Base-by-base conservation (phyloP, 2,888 invertebrate genomes). In the Phyllotreta cruciferae region DNA sequence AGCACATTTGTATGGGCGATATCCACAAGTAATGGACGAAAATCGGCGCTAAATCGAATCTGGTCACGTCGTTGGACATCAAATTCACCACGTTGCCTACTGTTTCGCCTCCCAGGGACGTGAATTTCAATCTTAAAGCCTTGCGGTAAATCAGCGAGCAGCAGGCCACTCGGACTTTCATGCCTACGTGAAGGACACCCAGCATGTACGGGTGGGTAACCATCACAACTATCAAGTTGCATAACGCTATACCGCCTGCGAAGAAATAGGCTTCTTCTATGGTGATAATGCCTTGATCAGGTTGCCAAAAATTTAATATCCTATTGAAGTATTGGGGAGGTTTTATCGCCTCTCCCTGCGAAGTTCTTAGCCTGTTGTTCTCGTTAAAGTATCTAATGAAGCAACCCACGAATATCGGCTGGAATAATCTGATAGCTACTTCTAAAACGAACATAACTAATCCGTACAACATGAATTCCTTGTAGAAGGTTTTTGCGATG, bases 121-220 rank as follows among this genome's bases (percentile, higher is more conserved):
- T 85, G 77, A 90, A 88, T 74, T 89, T 92, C 66, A 94, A 82
- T 39, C 87, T 86, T 47, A 94, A 80, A 0, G 91, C 83, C 86
- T 93, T 93, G 81, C 90, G 85, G 74, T 90, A 92, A 76, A 93
- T 85, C 1, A 93, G 79, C 0, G 90, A 87, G 72, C 90, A 88
- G 60, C 88, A 86, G 0, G 91, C 90, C 0, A 91, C 83, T 68
- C 92, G 83, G 39, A 91, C 81, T 75, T 88, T 84, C 90, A 91
- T 89, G 38, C 92, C 92, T 9, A 87, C 83, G 73, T 89, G 87
- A 72, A 85, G 84, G 36, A 85, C 82, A 47, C 84, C 86, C 73
- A 90, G 85, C 77, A 88, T 88, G 67, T 88, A 90, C 0, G 91
- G 91, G 78, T 93, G 92, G 72, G 88, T 86, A 9, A 88, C 82